Evolutionary conservation across 2,797 vertebrate genomes (phyloP), one percentile per base, ranked within the genome.

Genomic region (Poecile montanus): DNA sequence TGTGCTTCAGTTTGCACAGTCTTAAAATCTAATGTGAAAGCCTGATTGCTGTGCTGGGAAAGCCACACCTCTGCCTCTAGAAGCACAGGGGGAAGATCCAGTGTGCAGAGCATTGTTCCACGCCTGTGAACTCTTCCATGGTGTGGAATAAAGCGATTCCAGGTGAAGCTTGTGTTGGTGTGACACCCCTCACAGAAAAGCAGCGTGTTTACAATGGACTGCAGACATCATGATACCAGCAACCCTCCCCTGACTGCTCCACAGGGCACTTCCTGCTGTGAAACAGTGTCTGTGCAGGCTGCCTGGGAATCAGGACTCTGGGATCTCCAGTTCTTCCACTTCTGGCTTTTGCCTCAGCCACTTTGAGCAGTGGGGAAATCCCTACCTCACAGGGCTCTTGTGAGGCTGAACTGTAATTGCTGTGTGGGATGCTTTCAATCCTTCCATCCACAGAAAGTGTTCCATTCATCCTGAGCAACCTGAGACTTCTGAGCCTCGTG

Each of bases 361-460:
- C 23, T 42, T 7, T 58, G 56, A 45, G 78, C 27, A 73, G 57
- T 67, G 74, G 81, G 54, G 71, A 53, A 77, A 89, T 77, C 82
- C 57, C 50, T 79, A 40, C 80, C 82, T 95, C 83, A 5, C 83
- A 85, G 92, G 76, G 92, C 26, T 85, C 79, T 63, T 84, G 93
- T 90, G 91, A 87, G 77, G 89, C 89, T 86, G 85, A 71, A 10
- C 15, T 63, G 25, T 29, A 57, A 11, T 30, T 74, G 30, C 71
- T 93, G 73, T 79, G 73, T 36, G 42, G 90, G 88, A 23, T 61
- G 53, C 71, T 84, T 85, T 92, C 85, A 88, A 78, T 74, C 71
- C 6, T 8, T 72, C 47, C 61, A 75, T 61, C 54, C 48, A 30
- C 56, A 90, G 18, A 32, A 87, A 34, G 30, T 10, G 38, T 71